These are phyloP conservation scores for Eilema caniola DNA, from an alignment of 2,888 invertebrate genomes.

Conservation along the genomic window DNA sequence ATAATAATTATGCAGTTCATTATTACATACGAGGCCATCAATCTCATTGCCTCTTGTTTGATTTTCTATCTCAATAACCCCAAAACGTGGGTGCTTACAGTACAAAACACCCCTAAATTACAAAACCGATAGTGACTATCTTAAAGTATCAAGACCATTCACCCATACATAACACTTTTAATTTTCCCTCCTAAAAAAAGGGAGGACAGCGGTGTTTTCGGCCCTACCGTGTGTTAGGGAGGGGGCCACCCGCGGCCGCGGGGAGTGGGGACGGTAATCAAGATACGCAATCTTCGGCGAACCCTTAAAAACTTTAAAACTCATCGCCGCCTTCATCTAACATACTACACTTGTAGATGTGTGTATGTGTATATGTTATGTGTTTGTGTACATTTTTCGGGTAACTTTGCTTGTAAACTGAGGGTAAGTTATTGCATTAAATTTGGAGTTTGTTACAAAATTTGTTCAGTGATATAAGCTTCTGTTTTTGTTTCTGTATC, in stretches of 20 bases:
- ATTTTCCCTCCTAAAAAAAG: conserved; percentile 87
- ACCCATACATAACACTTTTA: conserved; percentile 77
- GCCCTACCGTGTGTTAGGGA: conserved; percentile 70
- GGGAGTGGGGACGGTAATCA: conserved; percentile 82
- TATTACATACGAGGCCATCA: too few species aligned
- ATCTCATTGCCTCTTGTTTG: too few species aligned
- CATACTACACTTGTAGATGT: conserved; percentile 36
- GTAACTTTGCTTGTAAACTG: conserved; percentile 54
- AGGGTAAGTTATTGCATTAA: conserved; percentile 5
- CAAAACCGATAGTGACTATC: conserved; percentile 38
- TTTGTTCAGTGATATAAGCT: too few species aligned
- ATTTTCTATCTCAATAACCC: too few species aligned
- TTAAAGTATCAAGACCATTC: conserved; percentile 76
- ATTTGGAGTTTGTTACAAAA: background rate
- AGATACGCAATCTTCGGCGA: conserved; percentile 89
- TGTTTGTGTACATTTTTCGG: conserved; percentile 52
- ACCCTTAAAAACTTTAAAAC: conserved; percentile 89
- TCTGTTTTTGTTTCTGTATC: background rate
- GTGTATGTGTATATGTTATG: conserved; percentile 45
- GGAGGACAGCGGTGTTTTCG: conserved; percentile 82
- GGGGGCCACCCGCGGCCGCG: conserved; percentile 54
- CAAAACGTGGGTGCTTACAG: background rate
- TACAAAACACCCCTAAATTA: background rate
- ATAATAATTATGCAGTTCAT: too few species aligned
- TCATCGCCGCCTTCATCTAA: conserved; percentile 77